A percentile compares a stretch with the other conserved stretches of the same genome.
phyloP scores from a whole-genome alignment of 1,140 invertebrate genomes.

The Pachypsylla venusta region DNA sequence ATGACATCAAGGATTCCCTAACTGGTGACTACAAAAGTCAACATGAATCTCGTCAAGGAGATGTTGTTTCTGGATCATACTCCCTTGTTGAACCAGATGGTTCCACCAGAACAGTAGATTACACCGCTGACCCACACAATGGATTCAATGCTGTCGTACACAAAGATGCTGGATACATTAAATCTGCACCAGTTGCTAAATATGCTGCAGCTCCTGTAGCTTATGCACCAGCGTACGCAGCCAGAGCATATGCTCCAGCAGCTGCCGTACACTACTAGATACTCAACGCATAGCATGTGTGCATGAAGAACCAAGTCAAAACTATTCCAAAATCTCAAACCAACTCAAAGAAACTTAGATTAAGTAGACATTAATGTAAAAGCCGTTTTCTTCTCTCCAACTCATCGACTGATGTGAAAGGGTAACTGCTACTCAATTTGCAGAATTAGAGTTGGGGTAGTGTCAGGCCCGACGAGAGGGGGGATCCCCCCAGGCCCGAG shows the following conservation, averaged over 20 bases:
- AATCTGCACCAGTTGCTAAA: conserved; percentile 16
- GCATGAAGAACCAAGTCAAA: too few species aligned
- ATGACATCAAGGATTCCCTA: conserved; percentile 46
- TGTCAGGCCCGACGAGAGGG: too few species aligned
- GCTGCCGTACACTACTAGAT: background rate
- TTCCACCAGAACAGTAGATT: conserved; percentile 21
- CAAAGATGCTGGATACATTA: background rate
- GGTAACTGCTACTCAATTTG: too few species aligned
- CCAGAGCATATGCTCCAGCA: conserved; percentile 16
- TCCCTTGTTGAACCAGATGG: conserved; percentile 32
- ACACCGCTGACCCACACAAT: conserved; percentile 19
- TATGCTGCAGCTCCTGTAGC: conserved; percentile 22
- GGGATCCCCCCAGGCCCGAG: too few species aligned
- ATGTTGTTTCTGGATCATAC: conserved; percentile 48
- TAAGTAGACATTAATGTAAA: too few species aligned
- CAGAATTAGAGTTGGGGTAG: too few species aligned
- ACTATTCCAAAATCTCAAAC: too few species aligned
- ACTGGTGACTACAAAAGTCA: conserved; percentile 50
- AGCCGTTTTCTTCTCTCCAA: too few species aligned
- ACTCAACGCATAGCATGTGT: too few species aligned
- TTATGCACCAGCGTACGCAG: conserved; percentile 24
- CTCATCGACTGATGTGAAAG: too few species aligned
- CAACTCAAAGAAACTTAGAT: too few species aligned
- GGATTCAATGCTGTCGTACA: conserved; percentile 13
- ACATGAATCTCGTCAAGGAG: conserved; percentile 46